Conservation (phyloP, 2,797 vertebrate species). For the Synanceia verrucosa region DNA sequence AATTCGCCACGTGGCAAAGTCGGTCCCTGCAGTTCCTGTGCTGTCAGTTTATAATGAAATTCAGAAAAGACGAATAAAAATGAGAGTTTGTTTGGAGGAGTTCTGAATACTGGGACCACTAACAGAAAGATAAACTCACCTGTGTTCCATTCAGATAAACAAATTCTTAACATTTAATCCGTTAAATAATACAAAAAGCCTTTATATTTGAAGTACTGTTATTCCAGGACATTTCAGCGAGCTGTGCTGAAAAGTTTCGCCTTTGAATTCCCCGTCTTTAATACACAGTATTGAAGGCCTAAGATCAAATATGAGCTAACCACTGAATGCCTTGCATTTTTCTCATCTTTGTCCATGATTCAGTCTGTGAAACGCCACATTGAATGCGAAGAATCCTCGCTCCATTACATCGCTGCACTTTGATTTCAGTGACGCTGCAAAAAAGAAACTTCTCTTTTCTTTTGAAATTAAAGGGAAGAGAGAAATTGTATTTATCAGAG, state of each 20-base stretch:
- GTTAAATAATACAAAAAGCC: neutral
- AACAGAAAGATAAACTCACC: neutral
- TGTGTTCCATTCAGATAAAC: neutral
- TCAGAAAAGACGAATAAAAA: slow-evolving; percentile 25
- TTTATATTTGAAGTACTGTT: slow-evolving; percentile 23
- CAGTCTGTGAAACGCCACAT: neutral
- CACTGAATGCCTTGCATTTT: neutral
- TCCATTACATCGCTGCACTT: neutral
- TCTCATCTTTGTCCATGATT: neutral
- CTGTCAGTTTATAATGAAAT: slow-evolving; percentile 4
- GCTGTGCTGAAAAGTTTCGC: neutral
- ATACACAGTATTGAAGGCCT: neutral
- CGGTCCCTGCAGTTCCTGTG: slow-evolving; percentile 4
- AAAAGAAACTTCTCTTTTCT: neutral
- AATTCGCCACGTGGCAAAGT: slow-evolving; percentile 13
- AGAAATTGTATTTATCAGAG: neutral
- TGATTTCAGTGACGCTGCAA: neutral
- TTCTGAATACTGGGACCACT: neutral
- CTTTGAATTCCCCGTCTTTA: slow-evolving; percentile 8
- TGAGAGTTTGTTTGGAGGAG: slow-evolving; percentile 22
- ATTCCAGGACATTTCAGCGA: neutral
- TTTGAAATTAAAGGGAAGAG: slow-evolving; percentile 11
- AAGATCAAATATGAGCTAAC: neutral
- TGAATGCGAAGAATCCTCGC: too few relatives aligned
- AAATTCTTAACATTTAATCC: neutral